Base-by-base conservation (phyloP, 2,888 invertebrate genomes). In the Clitarchus hookeri region DNA sequence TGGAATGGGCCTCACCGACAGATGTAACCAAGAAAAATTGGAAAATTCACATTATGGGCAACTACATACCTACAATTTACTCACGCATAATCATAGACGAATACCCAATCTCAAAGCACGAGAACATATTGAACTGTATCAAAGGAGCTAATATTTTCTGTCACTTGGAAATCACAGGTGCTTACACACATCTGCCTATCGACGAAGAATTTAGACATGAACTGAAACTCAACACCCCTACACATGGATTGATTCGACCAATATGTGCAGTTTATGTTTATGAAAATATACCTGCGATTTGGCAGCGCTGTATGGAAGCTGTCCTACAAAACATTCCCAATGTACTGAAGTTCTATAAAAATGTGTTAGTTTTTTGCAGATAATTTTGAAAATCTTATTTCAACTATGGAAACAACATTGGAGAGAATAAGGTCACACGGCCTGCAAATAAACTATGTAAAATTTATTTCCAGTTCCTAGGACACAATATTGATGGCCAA, bases 1-100 rank as follows among this genome's bases (percentile, higher is more conserved):
- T 6, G 85, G 88, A 86, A 88, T 90, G 90, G 90, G 89, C 88
- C 88, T 84, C 44, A 84, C 12, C n/a, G 11, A 53, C 44, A 48
- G 16, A 13, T 16, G 48, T 48, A 48, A 48, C 11, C 11, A 48
- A 48, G 16, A 48, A 48, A 48, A 48, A 48, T 48, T 2, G 48
- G 6, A 48, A 48, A 48, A 13, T 48, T 48, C 6, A 1, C 48
- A 48, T 48, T 48, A 53, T 88, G 0, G 89, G 89, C 27, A 87
- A 89, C 83, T 89, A 88, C 84, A 89, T 88, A 79, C 84, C 88
- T 26, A 88, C 88, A 8, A 53, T 88, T 23, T 87, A 88, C 44
- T 86, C 88, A 26, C 86, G 84, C 44, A 77, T 80, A 0, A 85
- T 86, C 6, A 53, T 84, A 23, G 84, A 87, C 48, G 36, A 87